phyloP scores from a whole-genome alignment of 2,888 invertebrate species.

The Drosophila siamana region DNA sequence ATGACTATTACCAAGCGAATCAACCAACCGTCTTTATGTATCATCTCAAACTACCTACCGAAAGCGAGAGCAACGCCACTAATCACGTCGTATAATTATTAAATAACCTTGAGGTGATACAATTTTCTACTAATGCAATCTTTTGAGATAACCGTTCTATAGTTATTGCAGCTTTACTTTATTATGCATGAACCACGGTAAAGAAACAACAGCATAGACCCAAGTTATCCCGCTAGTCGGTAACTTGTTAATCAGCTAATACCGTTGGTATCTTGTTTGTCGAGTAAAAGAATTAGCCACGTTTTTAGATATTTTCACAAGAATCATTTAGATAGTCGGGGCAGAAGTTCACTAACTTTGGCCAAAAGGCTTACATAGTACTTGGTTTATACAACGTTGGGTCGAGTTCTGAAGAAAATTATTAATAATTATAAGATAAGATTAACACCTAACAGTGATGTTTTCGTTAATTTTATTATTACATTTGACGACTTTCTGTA shows the following conservation, averaged over 20 bases:
- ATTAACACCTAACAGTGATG: no score
- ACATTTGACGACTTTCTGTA: no score
- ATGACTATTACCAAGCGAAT: slow-evolving; percentile 15
- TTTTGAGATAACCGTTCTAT: slow-evolving; percentile 13
- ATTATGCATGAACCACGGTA: background rate
- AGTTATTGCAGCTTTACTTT: slow-evolving; percentile 15
- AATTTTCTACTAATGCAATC: slow-evolving; percentile 3
- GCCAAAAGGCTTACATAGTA: background rate
- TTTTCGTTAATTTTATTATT: no score
- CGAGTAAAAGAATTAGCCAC: background rate
- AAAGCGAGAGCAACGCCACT: background rate
- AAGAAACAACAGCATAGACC: background rate
- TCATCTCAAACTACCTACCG: background rate
- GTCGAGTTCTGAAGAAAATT: background rate
- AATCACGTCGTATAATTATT: background rate
- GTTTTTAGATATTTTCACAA: background rate
- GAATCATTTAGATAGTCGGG: slow-evolving; percentile 13
- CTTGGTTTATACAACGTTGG: background rate
- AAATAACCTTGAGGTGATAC: background rate
- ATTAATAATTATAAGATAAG: no score
- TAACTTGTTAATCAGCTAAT: background rate
- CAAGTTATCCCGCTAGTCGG: background rate
- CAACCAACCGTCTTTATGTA: slow-evolving; percentile 18
- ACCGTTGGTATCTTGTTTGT: slow-evolving; percentile 1
- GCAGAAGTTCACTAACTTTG: background rate